Evolutionary conservation across 2,113 vertebrate genomes (phyloP), one percentile per base, ranked within the genome.

Genomic region (Tragulus kanchil): DNA sequence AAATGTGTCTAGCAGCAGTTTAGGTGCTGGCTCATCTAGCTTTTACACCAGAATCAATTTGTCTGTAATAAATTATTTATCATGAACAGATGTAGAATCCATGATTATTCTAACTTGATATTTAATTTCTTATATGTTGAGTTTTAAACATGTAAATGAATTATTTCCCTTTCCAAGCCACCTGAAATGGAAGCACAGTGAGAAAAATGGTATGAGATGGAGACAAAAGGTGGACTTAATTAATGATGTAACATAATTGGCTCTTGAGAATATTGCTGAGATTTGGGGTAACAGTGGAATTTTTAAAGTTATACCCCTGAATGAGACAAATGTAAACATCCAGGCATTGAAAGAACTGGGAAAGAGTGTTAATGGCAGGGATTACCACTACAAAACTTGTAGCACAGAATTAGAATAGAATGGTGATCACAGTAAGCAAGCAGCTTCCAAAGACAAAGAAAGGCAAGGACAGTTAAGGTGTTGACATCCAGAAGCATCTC

Each of bases 121-220:
- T 84, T 92, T 81, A 71, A 61, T 89, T 26, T 92, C 78, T 89
- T 88, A 56, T 67, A 67, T 58, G 12, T 79, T 81, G 26, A 90
- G 36, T 45, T 90, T 73, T 92, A 86, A 93, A 89, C 12, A 65
- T 61, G 1, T 50, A 73, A 96, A 86, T 75, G 6, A 58, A 90
- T 79, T 45, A 85, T 36, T 31, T 83, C 25, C n/a, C 25, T 90
- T 94, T 75, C 36, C 8, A 89, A 82, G 5, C 19, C 8, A 71
- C 31, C 62, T 82, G 61, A 87, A 94, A 79, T n/a, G n/a, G n/a
- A 87, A 69, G 5, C 52, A 67, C 84, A 73, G 45, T 28, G 21
- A 90, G 52, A 42, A 96, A 31, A 78, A 54, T 28, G 13, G 14
- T 54, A 88, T 90, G 21, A 90, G 26, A 79, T 71, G 23, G 59